Base-by-base conservation (phyloP, 30 jellyfish, hydroid and myxozoan species). In the Nemopilema nomurai region DNA sequence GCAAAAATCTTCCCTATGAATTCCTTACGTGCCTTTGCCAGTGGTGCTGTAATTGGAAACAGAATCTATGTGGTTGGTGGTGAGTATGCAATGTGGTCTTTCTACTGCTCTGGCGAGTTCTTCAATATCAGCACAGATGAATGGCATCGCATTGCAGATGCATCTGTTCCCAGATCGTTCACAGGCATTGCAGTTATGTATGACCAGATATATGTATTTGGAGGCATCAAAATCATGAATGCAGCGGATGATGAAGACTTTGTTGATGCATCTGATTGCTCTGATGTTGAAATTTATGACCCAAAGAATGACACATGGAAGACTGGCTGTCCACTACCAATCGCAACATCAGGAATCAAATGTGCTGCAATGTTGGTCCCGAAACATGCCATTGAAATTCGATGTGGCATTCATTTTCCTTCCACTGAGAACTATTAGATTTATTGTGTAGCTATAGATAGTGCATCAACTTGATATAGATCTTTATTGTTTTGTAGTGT, bases 1-100 rank as follows among this genome's bases (percentile, higher is more conserved):
- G 95, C 97, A 49, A 94, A 94, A 65, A 89, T 94, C 19, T 94
- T 94, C 63, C 97, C 99, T 0, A 89, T 94, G 97, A 94, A 84
- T 74, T 94, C 97, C 1, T 74, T 97, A 25, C 86, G 99, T 69
- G 99, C 99, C 8, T 90, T 70, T 68, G 99, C 99, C 30, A 89
- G 97, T 85, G 97, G 98, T 13, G 87, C 92, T 41, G 90, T 96
- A n/a, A 72, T 94, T 49, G 97, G 96, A 16, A 76, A 94, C 64
- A 89, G 63, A 67, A 94, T 94, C 57, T 94, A 29, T 81, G 99
- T 94, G 31, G 71, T 94, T 80, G 99, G 99, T 49, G 99, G 99
- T 8, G 99, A 94, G 79, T 94, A 77, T 85, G 99, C 99, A 6
- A 86, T 86, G 96, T 94, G 99, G 99, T 94, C 99, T 18, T 94